phyloP scores from a whole-genome alignment of 2,888 invertebrate species.

The Brassicogethes aeneus region DNA sequence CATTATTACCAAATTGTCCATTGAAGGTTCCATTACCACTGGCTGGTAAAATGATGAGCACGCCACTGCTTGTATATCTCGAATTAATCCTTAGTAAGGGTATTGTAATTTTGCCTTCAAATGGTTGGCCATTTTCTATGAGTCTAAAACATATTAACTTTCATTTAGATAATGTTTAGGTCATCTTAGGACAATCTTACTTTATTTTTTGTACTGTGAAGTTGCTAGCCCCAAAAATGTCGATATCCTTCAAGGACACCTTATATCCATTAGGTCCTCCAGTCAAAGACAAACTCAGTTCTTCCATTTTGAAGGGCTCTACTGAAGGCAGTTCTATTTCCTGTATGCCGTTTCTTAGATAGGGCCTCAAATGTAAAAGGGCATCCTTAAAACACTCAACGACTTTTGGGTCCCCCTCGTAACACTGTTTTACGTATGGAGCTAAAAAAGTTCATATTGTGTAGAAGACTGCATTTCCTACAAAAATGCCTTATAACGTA shows the following conservation, averaged over 20 bases:
- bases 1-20: slow-evolving; percentile 47
- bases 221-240: slow-evolving; percentile 55
- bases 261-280: slow-evolving; percentile 51
- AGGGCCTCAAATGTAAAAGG: slow-evolving; percentile 51
- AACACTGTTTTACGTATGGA: slow-evolving; percentile 59
- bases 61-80: slow-evolving; percentile 58
- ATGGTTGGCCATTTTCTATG: slow-evolving; percentile 52
- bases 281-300: slow-evolving; percentile 49
- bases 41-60: slow-evolving; percentile 60
- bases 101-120: slow-evolving; percentile 54
- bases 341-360: slow-evolving; percentile 50
- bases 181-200: slow-evolving; percentile 39
- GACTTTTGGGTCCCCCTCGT: slow-evolving; percentile 51
- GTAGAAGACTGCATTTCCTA: too few species aligned
- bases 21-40: slow-evolving; percentile 62
- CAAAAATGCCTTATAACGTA: too few species aligned
- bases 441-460: slow-evolving; percentile 46
- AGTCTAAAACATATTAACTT: slow-evolving; percentile 34
- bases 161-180: background rate
- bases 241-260: slow-evolving; percentile 49
- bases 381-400: slow-evolving; percentile 49
- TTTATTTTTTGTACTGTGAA: slow-evolving; percentile 50
- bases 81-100: slow-evolving; percentile 58
- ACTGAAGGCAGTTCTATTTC: slow-evolving; percentile 58
- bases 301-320: slow-evolving; percentile 57